A percentile compares a stretch with the other conserved stretches of the same genome.
These are phyloP conservation scores for Perca schrenkii DNA, from an alignment of 2,113 vertebrate genomes.

Conservation along the genomic window DNA sequence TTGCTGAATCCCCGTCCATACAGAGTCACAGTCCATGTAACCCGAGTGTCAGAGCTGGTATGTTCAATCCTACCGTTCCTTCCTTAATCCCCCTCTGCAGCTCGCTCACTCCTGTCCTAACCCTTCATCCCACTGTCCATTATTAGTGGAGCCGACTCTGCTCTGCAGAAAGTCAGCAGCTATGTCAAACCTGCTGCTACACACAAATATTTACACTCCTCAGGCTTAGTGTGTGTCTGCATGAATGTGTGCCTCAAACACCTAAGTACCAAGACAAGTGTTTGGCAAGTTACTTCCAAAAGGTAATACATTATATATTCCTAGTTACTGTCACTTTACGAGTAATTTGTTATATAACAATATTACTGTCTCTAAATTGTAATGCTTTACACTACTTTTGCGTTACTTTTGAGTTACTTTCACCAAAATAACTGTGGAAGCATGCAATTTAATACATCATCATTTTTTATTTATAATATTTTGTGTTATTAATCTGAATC, in stretches of 20 bases:
- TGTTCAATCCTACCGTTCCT: conserved; percentile 9
- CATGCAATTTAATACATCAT: too few relatives aligned
- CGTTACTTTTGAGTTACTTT: too few relatives aligned
- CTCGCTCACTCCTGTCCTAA: conserved; percentile 17
- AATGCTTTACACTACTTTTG: too few relatives aligned
- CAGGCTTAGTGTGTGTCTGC: conserved; percentile 34
- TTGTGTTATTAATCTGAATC: too few relatives aligned
- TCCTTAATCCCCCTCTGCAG: conserved; percentile 19
- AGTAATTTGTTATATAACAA: too few relatives aligned
- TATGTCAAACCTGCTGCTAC: conserved; percentile 35
- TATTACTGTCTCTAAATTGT: too few relatives aligned
- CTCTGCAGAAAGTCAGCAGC: conserved; percentile 35
- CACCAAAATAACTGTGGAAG: too few relatives aligned
- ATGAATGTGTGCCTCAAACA: neutral
- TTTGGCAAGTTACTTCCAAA: too few relatives aligned
- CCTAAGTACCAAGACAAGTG: too few relatives aligned
- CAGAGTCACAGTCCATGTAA: conserved; percentile 17
- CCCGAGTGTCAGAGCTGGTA: conserved; percentile 19
- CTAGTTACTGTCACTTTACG: too few relatives aligned
- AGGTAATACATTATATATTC: too few relatives aligned
- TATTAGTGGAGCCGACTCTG: conserved; percentile 27
- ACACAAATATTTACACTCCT: conserved; percentile 59
- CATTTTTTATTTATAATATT: too few relatives aligned
- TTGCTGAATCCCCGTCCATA: neutral
- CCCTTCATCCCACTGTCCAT: conserved; percentile 24